Conservation (phyloP, 2,113 vertebrate species). For the Scomber scombrus region DNA sequence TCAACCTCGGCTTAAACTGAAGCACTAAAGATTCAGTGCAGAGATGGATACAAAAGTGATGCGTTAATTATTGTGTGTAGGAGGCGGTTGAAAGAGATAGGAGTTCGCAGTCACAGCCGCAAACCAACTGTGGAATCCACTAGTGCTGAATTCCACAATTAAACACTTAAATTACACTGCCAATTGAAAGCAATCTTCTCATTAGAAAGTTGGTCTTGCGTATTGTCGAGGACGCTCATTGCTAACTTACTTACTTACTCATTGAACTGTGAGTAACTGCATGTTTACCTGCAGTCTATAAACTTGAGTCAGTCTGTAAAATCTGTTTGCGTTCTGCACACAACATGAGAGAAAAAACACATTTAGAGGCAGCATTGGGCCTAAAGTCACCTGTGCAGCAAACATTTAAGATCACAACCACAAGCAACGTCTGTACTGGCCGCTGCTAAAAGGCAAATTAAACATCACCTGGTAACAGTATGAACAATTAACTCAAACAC, state of each 20-base stretch:
- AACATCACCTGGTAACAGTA: conserved; percentile 10
- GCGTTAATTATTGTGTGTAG: not conserved
- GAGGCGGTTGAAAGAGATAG: not conserved
- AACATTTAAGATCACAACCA: conserved; percentile 42
- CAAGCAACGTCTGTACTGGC: conserved; percentile 22
- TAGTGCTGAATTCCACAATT: not conserved
- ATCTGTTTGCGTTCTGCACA: conserved; percentile 15
- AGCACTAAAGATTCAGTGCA: conserved; percentile 11
- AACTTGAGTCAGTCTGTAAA: not conserved
- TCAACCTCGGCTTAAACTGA: conserved; percentile 18
- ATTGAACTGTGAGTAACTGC: not conserved
- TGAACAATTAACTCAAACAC: conserved; percentile 1
- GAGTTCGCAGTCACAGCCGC: not conserved
- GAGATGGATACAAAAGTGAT: not conserved
- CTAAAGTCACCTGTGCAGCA: not conserved
- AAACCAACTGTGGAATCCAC: conserved; percentile 1
- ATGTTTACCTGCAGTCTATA: conserved; percentile 10
- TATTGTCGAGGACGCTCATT: not conserved
- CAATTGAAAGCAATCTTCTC: not conserved
- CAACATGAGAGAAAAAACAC: conserved; percentile 15
- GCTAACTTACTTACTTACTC: too few species aligned
- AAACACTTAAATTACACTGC: not conserved
- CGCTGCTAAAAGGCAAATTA: conserved; percentile 19
- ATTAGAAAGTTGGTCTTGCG: not conserved
- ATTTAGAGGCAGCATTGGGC: conserved; percentile 21